Percentiles rank a stretch among this genome's conserved stretches.
phyloP scores from a whole-genome alignment of 2,113 vertebrate genomes.

The Calcarius ornatus region DNA sequence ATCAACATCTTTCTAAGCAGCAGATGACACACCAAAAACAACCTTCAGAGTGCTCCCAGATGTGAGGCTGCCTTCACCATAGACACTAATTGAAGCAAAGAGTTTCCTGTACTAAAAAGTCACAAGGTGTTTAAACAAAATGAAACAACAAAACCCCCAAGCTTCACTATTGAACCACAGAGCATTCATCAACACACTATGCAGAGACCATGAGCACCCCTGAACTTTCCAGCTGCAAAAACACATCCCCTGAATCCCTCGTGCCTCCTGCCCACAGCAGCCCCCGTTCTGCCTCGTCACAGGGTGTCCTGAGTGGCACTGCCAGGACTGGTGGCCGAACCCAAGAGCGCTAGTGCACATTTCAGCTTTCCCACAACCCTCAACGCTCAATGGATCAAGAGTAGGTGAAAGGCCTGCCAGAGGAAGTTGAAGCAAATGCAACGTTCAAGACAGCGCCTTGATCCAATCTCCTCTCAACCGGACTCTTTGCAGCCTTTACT shows the following conservation, averaged over 20 bases:
- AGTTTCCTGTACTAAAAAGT: not conserved
- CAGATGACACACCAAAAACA: not conserved
- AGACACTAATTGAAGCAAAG: not conserved
- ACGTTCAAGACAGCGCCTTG: not conserved
- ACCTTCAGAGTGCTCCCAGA: not conserved
- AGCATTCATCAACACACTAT: not conserved
- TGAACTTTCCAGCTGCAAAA: not conserved
- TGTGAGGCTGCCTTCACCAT: not conserved
- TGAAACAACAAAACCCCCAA: not conserved
- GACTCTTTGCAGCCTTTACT: not conserved
- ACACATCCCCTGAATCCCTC: not conserved
- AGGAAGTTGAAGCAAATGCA: not conserved
- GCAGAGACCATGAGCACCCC: not conserved
- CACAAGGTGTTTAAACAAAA: not conserved
- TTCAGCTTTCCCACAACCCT: not conserved
- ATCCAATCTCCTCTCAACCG: not conserved
- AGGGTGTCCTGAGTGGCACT: not conserved
- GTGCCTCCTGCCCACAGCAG: not conserved
- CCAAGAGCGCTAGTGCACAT: rapidly evolving
- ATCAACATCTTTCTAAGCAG: not conserved
- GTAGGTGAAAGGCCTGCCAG: not conserved
- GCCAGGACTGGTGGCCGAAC: not conserved
- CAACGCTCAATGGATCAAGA: not conserved
- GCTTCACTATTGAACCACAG: not conserved
- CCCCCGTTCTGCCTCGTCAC: not conserved